Base-by-base conservation (phyloP, 2,113 vertebrate species). In the Platysternon megacephalum region DNA sequence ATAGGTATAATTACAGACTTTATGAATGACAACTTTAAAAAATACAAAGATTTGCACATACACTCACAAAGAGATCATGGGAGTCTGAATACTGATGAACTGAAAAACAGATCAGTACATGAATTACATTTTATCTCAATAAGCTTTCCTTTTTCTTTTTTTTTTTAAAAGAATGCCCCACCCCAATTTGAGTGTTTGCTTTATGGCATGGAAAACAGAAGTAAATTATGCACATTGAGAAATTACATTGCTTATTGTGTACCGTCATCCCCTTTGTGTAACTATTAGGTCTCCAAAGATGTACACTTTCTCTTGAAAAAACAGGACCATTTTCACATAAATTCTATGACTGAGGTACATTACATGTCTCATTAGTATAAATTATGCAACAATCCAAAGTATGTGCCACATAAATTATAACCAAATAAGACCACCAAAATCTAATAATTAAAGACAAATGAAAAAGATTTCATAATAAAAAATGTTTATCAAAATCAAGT, bases 61-160 rank as follows among this genome's bases (percentile, higher is more conserved):
- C 82, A 82, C 80, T 92, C 88, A 88, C 49, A 91, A 86, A 95
- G 87, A 65, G 87, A 96, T 79, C 89, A 94, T 42, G 89, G n/a
- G 93, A 84, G 92, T 95, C 89, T 86, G 79, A 91, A 88, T 39
- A 90, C 35, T 55, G 90, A 96, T 46, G 79, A 95, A 56, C 80
- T 87, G 92, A 94, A 88, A 5, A 93, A 61, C 55, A 96, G 68
- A 44, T 9, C 21, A 96, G 78, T 61, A 55, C 65, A 95, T 24
- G 86, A 78, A 51, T 86, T 85, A 32, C 80, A 87, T 61, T 52
- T 85, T 29, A 58, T 91, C 28, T 42, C 79, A 85, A 80, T 80
- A 68, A 85, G 35, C 16, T 79, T 79, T 46, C 5, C 9, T 56
- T 56, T 56, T 26, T 53, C 5, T 53, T 24, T 53, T 7, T 6